phyloP scores from a whole-genome alignment of 2,113 vertebrate species.

The Neolamprologus cancellatus region DNA sequence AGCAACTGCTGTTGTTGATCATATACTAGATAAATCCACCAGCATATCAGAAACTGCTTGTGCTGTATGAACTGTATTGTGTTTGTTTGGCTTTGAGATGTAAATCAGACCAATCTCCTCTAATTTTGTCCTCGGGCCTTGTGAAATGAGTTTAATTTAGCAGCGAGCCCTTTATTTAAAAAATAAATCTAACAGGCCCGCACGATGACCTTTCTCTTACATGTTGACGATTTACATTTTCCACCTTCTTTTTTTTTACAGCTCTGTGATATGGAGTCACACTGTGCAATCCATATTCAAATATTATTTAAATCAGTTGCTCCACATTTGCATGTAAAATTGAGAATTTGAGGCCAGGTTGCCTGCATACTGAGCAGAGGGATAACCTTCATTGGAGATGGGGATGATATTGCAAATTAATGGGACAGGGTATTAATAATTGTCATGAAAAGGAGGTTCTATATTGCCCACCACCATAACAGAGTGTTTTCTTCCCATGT shows the following conservation, averaged over 20 bases:
- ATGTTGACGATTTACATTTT: slow-evolving; percentile 65
- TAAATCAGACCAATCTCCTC: slow-evolving; percentile 36
- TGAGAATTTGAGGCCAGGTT: slow-evolving; percentile 70
- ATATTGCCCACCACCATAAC: slow-evolving; percentile 10
- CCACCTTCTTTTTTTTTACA: slow-evolving; percentile 22
- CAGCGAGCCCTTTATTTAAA: slow-evolving; percentile 42
- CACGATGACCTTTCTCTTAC: slow-evolving; percentile 64
- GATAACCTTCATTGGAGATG: slow-evolving; percentile 48
- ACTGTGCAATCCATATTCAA: slow-evolving; percentile 75
- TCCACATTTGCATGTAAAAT: slow-evolving; percentile 73
- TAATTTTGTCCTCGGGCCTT: slow-evolving; percentile 36
- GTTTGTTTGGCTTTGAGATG: slow-evolving; percentile 43
- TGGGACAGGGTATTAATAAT: slow-evolving; percentile 45
- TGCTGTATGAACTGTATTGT: not conserved
- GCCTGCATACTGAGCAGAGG: slow-evolving; percentile 68
- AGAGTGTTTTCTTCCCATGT: slow-evolving; percentile 10
- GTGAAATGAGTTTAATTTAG: slow-evolving; percentile 48
- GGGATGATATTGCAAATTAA: slow-evolving; percentile 59
- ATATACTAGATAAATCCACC: not conserved
- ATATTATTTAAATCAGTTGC: slow-evolving; percentile 73
- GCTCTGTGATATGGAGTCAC: slow-evolving; percentile 56
- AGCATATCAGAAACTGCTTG: not conserved
- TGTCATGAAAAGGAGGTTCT: slow-evolving; percentile 33
- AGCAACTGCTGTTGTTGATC: not conserved
- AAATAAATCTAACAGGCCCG: slow-evolving; percentile 55